Conservation (phyloP, 2,113 vertebrate genomes). For the Tupaia chinensis region DNA sequence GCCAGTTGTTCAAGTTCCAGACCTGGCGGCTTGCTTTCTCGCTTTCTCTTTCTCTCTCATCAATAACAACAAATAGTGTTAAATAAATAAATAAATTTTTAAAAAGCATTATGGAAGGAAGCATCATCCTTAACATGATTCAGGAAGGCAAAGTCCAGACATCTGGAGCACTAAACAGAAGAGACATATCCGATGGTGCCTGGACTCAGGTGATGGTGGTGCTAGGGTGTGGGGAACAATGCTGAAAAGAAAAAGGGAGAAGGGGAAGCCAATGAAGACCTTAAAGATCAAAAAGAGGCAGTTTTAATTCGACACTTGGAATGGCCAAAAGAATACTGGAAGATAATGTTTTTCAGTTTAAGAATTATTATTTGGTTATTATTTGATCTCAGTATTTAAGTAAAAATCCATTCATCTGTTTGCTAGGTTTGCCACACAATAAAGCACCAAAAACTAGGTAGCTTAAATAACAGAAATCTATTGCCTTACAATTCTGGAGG, state of each 20-base stretch:
- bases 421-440: not conserved
- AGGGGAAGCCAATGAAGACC: not conserved
- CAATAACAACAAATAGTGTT: too few relatives aligned
- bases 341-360: not conserved
- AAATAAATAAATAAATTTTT: too few relatives aligned
- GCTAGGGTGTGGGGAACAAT: too few relatives aligned
- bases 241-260: not conserved
- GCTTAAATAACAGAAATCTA: not conserved
- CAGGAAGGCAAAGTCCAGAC: not conserved
- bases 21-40: too few relatives aligned
- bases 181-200: not conserved
- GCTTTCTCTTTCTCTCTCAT: too few relatives aligned
- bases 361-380: not conserved
- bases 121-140: not conserved
- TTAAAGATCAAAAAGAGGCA: not conserved
- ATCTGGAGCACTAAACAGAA: not conserved
- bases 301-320: slow-evolving; percentile 4
- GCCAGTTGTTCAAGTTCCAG: too few relatives aligned
- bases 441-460: not conserved
- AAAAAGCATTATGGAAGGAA: not conserved
- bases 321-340: not conserved
- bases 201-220: rapidly evolving
- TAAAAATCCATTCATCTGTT: not conserved
- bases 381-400: not conserved
- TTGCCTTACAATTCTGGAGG: not conserved